phyloP scores from a whole-genome alignment of 2,113 vertebrate species.

The Podarcis muralis region DNA sequence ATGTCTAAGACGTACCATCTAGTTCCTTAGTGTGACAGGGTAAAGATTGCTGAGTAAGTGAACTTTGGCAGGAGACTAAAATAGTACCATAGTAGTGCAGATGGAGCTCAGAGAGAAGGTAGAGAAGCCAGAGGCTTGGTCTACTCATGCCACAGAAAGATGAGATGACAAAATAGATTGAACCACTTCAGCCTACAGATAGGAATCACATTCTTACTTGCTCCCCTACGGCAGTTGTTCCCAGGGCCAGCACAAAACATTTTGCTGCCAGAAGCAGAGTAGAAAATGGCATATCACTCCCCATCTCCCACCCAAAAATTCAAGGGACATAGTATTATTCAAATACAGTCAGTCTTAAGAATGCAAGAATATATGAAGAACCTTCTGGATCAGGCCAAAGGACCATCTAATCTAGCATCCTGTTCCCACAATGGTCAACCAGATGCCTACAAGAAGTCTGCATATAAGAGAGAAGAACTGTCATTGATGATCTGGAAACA shows the following conservation, averaged over 20 bases:
- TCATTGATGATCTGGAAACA: neutral
- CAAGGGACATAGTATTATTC: too few species aligned
- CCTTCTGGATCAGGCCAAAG: too few species aligned
- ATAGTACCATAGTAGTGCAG: neutral
- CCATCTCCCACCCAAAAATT: too few species aligned
- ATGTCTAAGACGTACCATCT: slow-evolving; percentile 17
- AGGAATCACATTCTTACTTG: neutral
- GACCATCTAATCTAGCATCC: too few species aligned
- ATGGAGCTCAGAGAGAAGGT: neutral
- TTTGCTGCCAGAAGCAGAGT: too few species aligned
- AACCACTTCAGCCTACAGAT: neutral
- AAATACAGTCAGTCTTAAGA: too few species aligned
- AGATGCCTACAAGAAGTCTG: too few species aligned
- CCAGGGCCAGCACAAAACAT: too few species aligned
- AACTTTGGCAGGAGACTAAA: slow-evolving; percentile 10
- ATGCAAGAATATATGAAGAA: too few species aligned
- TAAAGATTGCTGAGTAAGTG: slow-evolving; percentile 22
- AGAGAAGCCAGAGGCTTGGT: neutral
- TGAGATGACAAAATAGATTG: neutral
- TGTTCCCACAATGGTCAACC: too few species aligned
- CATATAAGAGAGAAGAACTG: neutral
- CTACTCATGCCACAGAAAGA: too few species aligned
- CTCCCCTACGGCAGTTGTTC: neutral
- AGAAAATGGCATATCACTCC: neutral
- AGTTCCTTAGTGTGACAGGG: slow-evolving; percentile 34